phyloP scores from a whole-genome alignment of 2,888 invertebrate genomes.

The Synanthedon vespiformis region DNA sequence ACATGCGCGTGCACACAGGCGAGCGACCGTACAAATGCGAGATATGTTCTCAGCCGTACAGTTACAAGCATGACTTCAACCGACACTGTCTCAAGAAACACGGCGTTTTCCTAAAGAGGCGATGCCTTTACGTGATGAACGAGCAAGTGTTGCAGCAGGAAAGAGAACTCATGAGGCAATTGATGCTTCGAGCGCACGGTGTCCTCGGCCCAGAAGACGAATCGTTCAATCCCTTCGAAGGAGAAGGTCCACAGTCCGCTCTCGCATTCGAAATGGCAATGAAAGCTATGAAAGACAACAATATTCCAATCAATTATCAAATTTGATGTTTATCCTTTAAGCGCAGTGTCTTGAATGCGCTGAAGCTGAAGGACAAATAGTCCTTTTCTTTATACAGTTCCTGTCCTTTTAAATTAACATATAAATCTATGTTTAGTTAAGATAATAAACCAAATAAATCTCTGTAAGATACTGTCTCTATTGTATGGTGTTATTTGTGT shows the following conservation, averaged over 20 bases:
- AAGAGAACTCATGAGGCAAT: constrained; percentile 30
- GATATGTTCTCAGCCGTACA: constrained; percentile 52
- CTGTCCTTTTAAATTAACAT: too few species aligned
- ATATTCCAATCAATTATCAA: constrained; percentile 20
- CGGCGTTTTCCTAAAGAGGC: constrained; percentile 39
- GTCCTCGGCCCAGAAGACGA: constrained; percentile 24
- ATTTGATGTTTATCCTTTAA: neutral
- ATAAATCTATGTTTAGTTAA: too few species aligned
- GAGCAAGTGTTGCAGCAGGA: constrained; percentile 39
- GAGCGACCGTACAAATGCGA: constrained; percentile 49
- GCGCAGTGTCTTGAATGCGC: too few species aligned
- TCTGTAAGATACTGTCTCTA: too few species aligned
- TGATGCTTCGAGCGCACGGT: constrained; percentile 27
- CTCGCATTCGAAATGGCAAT: constrained; percentile 32
- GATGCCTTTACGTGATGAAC: constrained; percentile 39
- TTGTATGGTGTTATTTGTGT: too few species aligned
- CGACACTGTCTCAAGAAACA: constrained; percentile 53
- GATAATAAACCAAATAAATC: too few species aligned
- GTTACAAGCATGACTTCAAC: constrained; percentile 51
- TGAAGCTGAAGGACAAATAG: too few species aligned
- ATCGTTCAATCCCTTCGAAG: constrained; percentile 26
- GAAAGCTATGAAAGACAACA: constrained; percentile 24
- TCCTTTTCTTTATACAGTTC: too few species aligned
- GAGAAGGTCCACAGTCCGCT: constrained; percentile 29
- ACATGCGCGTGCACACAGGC: constrained; percentile 44